Evolutionary conservation across 2,888 invertebrate species (phyloP), one percentile per base, ranked within the genome.

Genomic region (Antitype chi): DNA sequence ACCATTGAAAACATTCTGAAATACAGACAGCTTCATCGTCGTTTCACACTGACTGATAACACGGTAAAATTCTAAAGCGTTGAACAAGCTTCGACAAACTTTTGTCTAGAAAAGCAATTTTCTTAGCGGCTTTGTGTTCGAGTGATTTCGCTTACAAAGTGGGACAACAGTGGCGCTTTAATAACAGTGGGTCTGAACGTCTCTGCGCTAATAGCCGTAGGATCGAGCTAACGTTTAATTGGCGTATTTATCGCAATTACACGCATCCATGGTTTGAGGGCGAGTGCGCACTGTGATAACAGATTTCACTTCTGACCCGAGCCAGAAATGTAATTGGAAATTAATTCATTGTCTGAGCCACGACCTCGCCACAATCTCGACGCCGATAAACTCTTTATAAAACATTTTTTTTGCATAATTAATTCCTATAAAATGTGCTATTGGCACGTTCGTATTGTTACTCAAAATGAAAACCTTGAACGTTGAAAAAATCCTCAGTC

Each of bases 291-390:
- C 84, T 90, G 90, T 91, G 91, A 92, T 91, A 91, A 85, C 81
- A 93, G 95, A 94, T 96, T 96, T 96, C 95, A 93, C 95, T 95
- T 94, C 92, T 94, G 95, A 94, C 95, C 95, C 90, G 91, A 93
- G 91, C 90, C 91, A 92, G 92, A 92, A 91, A 92, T 89, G 92
- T 94, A 93, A 94, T 94, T 94, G 91, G 90, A 92, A 94, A 93
- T 94, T 94, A 92, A 91, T 90, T 90, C 89, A 91, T 92, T 91
- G 92, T 90, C 90, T 91, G 90, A 87, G 73, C 57, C 83, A 82
- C 90, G 92, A 88, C 92, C 92, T 92, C 90, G 91, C 71, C 25
- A 60, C 89, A 87, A 87, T 88, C 87, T 89, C 78, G 82, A 78
- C 85, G 85, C 78, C 87, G 82, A 82, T 85, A 86, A 84, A 88